A percentile compares a stretch with the other conserved stretches of the same genome.
Conservation (phyloP, 1,140 invertebrate genomes). For the Phthorimaea operculella region DNA sequence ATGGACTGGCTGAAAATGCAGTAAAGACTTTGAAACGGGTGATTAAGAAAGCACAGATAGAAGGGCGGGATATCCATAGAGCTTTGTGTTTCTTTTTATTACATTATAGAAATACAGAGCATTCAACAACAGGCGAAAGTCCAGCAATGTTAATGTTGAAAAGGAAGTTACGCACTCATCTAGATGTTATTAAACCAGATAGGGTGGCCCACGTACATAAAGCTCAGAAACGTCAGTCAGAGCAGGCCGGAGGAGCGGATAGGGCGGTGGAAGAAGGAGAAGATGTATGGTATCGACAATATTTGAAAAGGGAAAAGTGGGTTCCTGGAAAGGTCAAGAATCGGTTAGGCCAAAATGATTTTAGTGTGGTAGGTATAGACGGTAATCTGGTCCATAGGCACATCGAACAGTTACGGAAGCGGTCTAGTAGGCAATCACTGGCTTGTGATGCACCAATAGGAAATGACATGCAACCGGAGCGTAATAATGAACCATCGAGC, state of each 20-base stretch:
- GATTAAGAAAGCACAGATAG: not conserved
- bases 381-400: not conserved
- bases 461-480: too few relatives aligned
- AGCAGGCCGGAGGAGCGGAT: not conserved
- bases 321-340: not conserved
- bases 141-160: not conserved
- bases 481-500: too few relatives aligned
- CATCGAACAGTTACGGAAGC: not conserved
- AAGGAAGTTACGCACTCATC: not conserved
- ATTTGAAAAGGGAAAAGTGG: not conserved
- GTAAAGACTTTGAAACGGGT: not conserved
- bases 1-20: constrained; percentile 7
- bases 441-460: not conserved
- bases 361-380: not conserved
- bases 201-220: not conserved
- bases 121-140: not conserved
- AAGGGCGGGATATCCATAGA: not conserved
- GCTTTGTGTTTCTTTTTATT: not conserved
- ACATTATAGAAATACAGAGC: not conserved
- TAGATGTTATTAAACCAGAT: not conserved
- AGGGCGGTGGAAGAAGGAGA: not conserved
- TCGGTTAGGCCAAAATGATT: not conserved
- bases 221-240: not conserved
- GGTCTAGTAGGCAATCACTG: not conserved
- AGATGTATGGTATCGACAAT: not conserved